Evolutionary conservation across 2,113 vertebrate genomes (phyloP), one percentile per base, ranked within the genome.

Genomic region (Apteryx owenii): DNA sequence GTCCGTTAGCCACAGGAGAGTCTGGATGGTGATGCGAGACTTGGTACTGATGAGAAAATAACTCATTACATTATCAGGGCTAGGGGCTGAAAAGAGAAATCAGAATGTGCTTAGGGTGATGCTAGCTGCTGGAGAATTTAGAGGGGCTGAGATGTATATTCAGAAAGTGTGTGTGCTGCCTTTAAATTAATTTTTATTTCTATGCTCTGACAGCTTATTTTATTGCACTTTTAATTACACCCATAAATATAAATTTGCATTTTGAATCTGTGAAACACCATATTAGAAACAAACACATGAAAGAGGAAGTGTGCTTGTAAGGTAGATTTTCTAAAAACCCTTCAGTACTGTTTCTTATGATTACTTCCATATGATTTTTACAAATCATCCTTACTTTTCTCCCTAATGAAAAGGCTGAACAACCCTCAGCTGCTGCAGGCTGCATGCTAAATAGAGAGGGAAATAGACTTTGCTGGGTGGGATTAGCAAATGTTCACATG

Each of bases 321-420:
- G 20, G 51, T 48, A 58, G 44, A 29, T 96, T 44, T 93, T 90
- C 85, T n/a, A 65, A 65, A 91, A 42, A 42, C 16, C 10, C 46
- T 77, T 46, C 88, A 44, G 13, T 72, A 20, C 65, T 90, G 9
- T 77, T 95, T 81, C 62, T 89, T 89, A 62, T 80, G 28, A 95
- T 91, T 89, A 78, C 53, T 95, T 89, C 58, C 44, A 31, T 87
- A 31, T 89, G 54, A 13, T 85, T 90, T 96, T 97, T 93, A 89
- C 78, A 86, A 68, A 81, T 81, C 73, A 95, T 90, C 48, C 68
- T 86, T 83, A 81, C 56, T 88, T 88, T 91, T 96, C 66, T 85
- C 94, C 92, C 89, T 90, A 85, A 88, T 93, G 73, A 70, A 93
- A 80, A 95, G 69, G 29, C 50, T 92, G 92, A 93, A 80, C 93